A percentile compares a stretch with the other conserved stretches of the same genome.
phyloP scores from a whole-genome alignment of 2,113 vertebrate species.

The Canis aureus region DNA sequence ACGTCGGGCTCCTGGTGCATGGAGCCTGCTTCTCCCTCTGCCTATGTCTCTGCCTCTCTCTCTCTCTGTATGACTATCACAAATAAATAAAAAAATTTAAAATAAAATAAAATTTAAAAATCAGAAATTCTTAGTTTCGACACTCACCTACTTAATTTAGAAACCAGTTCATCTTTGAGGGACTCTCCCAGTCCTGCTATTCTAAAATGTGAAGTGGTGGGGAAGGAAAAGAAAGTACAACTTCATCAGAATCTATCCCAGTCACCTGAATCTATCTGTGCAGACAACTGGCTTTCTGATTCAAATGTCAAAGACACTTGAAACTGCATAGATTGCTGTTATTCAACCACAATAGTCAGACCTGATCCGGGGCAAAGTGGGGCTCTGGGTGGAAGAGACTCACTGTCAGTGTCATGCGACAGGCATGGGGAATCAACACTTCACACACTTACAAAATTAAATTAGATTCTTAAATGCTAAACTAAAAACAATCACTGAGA shows the following conservation, averaged over 20 bases:
- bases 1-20: too few species aligned
- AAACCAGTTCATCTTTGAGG: not conserved
- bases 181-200: not conserved
- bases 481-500: constrained; percentile 47
- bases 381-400: not conserved
- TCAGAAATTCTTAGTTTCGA: fast-evolving
- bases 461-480: constrained; percentile 12
- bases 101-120: not conserved
- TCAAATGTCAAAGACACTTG: not conserved
- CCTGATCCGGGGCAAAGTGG: not conserved
- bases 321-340: not conserved
- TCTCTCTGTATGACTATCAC: too few species aligned
- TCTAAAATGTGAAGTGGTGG: not conserved
- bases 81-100: too few species aligned
- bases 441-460: not conserved
- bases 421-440: not conserved
- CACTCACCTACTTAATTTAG: too few species aligned
- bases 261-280: not conserved
- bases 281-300: not conserved
- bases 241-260: not conserved
- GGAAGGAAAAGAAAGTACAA: not conserved
- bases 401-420: not conserved
- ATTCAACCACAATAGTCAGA: not conserved
- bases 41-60: too few species aligned
- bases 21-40: too few species aligned